A percentile compares a stretch with the other conserved stretches of the same genome.
These are phyloP conservation scores for Esox lucius DNA, from an alignment of 2,797 vertebrate species.

Conservation along the genomic window DNA sequence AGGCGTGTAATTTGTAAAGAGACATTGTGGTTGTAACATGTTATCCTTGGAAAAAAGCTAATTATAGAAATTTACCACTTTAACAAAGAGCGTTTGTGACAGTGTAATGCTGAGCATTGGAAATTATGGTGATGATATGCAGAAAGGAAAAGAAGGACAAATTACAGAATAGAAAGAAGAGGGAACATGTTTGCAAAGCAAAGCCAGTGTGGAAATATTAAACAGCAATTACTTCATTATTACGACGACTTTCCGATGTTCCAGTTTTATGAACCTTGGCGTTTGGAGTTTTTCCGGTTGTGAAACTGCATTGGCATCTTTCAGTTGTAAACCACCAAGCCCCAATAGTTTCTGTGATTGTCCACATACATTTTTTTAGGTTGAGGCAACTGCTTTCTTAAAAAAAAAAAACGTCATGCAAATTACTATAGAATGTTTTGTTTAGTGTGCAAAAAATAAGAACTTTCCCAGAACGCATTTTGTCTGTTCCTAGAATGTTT, in stretches of 20 bases:
- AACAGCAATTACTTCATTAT: constrained; percentile 16
- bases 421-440: too few relatives aligned
- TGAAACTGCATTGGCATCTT: not conserved
- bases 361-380: too few relatives aligned
- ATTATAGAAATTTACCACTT: not conserved
- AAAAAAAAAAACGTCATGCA: too few relatives aligned
- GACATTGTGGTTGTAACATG: not conserved
- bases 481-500: too few relatives aligned
- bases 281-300: not conserved
- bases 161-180: not conserved
- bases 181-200: constrained; percentile 8
- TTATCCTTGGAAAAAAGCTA: not conserved
- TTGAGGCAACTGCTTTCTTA: too few relatives aligned
- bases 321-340: not conserved
- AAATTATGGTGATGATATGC: constrained; percentile 64
- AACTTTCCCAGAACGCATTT: too few relatives aligned
- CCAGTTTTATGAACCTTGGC: not conserved
- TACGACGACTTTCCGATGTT: not conserved
- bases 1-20: constrained; percentile 3
- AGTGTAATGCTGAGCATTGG: constrained; percentile 41
- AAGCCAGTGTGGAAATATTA: constrained; percentile 53
- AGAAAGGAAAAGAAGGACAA: constrained; percentile 20
- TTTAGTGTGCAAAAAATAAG: too few relatives aligned
- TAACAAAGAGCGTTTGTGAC: not conserved
- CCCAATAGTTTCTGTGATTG: too few relatives aligned